Base-by-base conservation (phyloP, 2,113 vertebrate species). In the Cricetomys ansorgei region DNA sequence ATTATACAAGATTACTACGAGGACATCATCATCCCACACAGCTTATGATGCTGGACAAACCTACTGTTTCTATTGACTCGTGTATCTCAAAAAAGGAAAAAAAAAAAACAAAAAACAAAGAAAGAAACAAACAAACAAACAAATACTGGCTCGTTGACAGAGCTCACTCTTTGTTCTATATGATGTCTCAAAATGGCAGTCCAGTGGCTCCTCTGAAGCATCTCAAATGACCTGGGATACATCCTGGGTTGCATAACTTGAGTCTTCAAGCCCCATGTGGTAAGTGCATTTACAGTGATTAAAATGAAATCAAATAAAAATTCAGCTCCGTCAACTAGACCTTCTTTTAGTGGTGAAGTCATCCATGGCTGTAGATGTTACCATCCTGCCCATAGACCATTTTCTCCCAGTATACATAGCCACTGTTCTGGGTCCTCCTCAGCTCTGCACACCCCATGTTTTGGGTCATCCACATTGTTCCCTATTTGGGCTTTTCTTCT, bases 231-330 rank as follows among this genome's bases (percentile, higher is more conserved):
- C 27, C 12, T 21, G 48, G 43, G 17, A 9, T 27, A 29, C 89
- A 57, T 67, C 40, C 45, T 40, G 43, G 7, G 12, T 34, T 77
- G 7, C 31, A 83, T 75, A 67, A 72, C 23, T 45, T 21, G 45
- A 92, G 75, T 9, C 15, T 81, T 80, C 40, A n/a, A 86, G 62
- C 21, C 59, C 62, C 8, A 45, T 2, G 37, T 86, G 7, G 40
- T 73, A 76, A 57, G 65, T 81, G 67, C 15, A 88, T 23, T 92
- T 40, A 57, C 45, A 57, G 83, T 48, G 69, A 84, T 81, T 62
- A 89, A 95, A 94, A 59, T 81, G 3, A 79, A 90, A 53, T 50
- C 37, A 88, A 73, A 88, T 19, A 57, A 65, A 92, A 92, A 83
- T 27, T 81, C 53, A 72, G 10, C 59, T 85, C 37, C 48, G 3